Evolutionary conservation across 2,113 vertebrate species (phyloP).

Genomic region (Fregata magnificens): DNA sequence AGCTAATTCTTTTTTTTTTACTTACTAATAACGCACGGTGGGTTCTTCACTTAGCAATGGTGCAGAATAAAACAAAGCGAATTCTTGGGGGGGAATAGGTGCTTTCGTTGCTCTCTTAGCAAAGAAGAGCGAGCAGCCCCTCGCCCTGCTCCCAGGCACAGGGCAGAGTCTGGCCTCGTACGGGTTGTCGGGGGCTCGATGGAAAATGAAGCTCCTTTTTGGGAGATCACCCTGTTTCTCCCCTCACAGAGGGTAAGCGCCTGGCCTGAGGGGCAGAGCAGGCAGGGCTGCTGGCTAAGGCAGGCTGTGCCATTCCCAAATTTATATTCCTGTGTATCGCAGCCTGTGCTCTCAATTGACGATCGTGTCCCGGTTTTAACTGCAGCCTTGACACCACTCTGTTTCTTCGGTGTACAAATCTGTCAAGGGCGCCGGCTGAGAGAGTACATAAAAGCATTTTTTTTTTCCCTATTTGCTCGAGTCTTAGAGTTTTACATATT

Average conservation of each 20-base stretch:
- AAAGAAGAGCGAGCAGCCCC: neutral
- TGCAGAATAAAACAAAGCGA: neutral
- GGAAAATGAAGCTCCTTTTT: rapidly evolving
- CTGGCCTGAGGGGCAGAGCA: neutral
- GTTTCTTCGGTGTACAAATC: neutral
- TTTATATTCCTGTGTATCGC: neutral
- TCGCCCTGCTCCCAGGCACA: rapidly evolving
- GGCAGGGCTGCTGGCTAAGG: neutral
- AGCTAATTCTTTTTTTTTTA: neutral
- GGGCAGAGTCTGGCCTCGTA: rapidly evolving
- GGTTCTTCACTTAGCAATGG: neutral
- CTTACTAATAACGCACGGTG: rapidly evolving
- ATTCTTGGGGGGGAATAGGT: rapidly evolving
- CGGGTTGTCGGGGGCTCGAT: rapidly evolving
- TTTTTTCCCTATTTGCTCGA: neutral
- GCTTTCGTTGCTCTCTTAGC: neutral
- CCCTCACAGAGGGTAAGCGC: neutral
- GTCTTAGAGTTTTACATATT: neutral
- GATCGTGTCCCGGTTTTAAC: neutral
- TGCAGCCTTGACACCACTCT: neutral
- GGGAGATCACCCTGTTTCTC: rapidly evolving
- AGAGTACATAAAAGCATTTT: neutral
- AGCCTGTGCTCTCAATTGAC: neutral
- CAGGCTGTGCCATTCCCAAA: neutral
- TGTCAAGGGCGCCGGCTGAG: neutral